Evolutionary conservation across 2,888 invertebrate genomes (phyloP).

Genomic region (Cactoblastis cactorum): DNA sequence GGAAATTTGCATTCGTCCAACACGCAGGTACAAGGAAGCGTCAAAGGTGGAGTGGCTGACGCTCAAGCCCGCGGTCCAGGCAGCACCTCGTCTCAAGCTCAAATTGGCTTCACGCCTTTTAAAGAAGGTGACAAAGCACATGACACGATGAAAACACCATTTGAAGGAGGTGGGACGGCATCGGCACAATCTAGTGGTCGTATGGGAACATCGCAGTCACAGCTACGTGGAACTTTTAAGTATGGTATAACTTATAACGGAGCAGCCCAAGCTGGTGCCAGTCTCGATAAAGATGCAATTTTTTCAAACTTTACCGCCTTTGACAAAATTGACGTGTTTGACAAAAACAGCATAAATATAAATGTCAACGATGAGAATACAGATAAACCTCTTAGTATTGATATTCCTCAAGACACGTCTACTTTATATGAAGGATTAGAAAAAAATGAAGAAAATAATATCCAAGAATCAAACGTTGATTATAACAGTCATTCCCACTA

Average conservation of each 20-base stretch:
- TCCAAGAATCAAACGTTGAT: slow-evolving; percentile 40
- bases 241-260: slow-evolving; percentile 88
- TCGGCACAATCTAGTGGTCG: slow-evolving; percentile 87
- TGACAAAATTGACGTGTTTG: slow-evolving; percentile 66
- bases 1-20: slow-evolving; percentile 88
- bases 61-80: slow-evolving; percentile 92
- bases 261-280: slow-evolving; percentile 90
- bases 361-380: slow-evolving; percentile 44
- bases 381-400: slow-evolving; percentile 24
- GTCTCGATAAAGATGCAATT: slow-evolving; percentile 79
- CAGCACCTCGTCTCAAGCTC: slow-evolving; percentile 92
- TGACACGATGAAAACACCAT: slow-evolving; percentile 74
- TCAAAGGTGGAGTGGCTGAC: slow-evolving; percentile 91
- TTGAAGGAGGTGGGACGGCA: slow-evolving; percentile 87
- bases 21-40: slow-evolving; percentile 88
- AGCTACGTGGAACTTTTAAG: slow-evolving; percentile 89
- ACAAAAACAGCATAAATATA: slow-evolving; percentile 62
- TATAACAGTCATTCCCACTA: slow-evolving; percentile 50
- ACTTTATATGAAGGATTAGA: slow-evolving; percentile 27
- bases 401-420: slow-evolving; percentile 27
- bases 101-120: slow-evolving; percentile 90
- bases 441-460: slow-evolving; percentile 33
- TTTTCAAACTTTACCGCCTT: slow-evolving; percentile 62
- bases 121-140: slow-evolving; percentile 79
- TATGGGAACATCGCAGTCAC: slow-evolving; percentile 89